Evolutionary conservation across 1,140 invertebrate genomes (phyloP), one percentile per base, ranked within the genome.

Genomic region (Muscidifurax raptorellus): DNA sequence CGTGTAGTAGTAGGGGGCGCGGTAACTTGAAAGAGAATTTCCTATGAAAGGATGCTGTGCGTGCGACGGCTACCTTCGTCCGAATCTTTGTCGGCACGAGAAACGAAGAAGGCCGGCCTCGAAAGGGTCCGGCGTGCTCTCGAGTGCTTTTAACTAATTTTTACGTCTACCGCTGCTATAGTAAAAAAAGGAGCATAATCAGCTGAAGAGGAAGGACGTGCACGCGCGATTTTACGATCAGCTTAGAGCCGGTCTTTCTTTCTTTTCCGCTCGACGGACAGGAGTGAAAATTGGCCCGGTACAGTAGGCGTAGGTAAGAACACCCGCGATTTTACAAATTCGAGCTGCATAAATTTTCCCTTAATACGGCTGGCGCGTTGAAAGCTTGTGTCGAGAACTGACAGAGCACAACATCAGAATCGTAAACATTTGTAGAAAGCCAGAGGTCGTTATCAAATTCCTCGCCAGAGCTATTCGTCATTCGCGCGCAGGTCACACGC

Each of bases 11-110:
- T 30, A 22, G 77, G 69, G 89, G 90, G 89, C 89, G 89, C 91
- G 91, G 91, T 88, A 79, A 92, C 86, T 91, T 92, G 85, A 92
- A 92, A 92, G 89, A 88, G 86, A 88, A 87, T 91, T 90, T 92
- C 86, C 89, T 89, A 88, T 91, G 89, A 92, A 92, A 92, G 91
- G 91, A 91, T 81, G 66, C 67, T 30, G 36, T 77, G 82, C 36
- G 72, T 59, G 59, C 59, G 80, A 71, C 85, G 88, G 87, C 88
- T 88, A 90, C 87, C 90, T 89, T 89, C 89, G 88, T 88, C 86
- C 87, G 85, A 89, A 91, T 90, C 89, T 90, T 90, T 90, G 91
- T 91, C 90, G 90, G 91, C 89, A 72, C 30, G 66, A 82, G 66
- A 82, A 28, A 64, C 44, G 59, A 74, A 52, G n/a, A 74, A 74